Conservation (phyloP, 2,113 vertebrate species). For the Tachuris rubrigastra region DNA sequence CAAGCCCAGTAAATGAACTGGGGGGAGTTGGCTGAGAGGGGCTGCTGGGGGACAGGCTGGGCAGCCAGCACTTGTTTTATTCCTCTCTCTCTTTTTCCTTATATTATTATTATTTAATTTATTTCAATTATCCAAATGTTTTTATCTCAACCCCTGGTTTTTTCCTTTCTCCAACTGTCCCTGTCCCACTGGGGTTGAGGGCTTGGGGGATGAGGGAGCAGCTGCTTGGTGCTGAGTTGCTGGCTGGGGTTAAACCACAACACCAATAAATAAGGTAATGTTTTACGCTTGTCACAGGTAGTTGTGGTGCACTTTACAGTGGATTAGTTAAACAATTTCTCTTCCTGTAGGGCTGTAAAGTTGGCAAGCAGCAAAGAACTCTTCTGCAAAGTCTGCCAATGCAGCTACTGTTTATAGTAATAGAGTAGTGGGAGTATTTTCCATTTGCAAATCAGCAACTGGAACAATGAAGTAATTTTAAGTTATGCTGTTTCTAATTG, state of each 20-base stretch:
- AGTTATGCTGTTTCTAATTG: conserved; percentile 9
- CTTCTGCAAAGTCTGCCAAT: neutral
- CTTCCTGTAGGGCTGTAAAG: neutral
- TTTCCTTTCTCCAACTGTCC: neutral
- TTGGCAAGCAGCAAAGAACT: neutral
- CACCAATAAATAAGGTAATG: neutral
- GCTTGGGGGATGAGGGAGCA: neutral
- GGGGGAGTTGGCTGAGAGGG: neutral
- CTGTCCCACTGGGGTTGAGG: neutral
- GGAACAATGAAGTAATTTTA: conserved; percentile 23
- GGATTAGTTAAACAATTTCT: neutral
- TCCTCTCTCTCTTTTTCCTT: neutral
- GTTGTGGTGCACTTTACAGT: neutral
- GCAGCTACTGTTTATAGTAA: neutral
- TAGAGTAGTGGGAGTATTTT: neutral
- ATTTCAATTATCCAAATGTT: neutral
- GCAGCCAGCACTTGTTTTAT: neutral
- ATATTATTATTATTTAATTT: neutral
- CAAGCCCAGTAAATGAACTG: neutral
- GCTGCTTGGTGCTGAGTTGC: neutral
- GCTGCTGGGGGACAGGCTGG: neutral
- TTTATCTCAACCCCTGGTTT: neutral
- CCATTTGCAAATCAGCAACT: conserved; percentile 5
- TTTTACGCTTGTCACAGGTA: neutral
- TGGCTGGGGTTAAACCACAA: neutral